Percentiles rank a stretch among this genome's conserved stretches.
Evolutionary conservation across 2,797 vertebrate species (phyloP).

Genomic region (Dromococcyx pavoninus): DNA sequence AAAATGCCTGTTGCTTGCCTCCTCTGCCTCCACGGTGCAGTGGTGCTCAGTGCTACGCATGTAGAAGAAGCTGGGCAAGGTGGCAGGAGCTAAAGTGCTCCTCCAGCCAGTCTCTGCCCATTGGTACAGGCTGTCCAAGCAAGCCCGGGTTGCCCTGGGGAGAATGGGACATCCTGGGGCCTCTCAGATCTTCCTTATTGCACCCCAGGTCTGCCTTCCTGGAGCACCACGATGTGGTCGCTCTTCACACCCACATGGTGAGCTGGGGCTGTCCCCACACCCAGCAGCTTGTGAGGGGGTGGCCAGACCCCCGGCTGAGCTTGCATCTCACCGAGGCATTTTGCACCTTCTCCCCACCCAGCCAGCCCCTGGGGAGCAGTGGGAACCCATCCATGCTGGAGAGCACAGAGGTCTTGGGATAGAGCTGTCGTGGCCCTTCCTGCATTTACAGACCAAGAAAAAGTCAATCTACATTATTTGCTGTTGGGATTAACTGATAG

Average conservation of each 20-base stretch:
- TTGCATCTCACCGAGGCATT: slow-evolving; percentile 29
- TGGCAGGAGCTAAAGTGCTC: not conserved
- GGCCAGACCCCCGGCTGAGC: not conserved
- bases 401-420: not conserved
- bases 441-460: not conserved
- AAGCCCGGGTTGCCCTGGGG: not conserved
- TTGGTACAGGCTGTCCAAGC: not conserved
- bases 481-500: slow-evolving; percentile 23
- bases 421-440: not conserved
- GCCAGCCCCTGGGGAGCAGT: not conserved
- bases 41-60: not conserved
- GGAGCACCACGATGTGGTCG: not conserved
- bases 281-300: not conserved
- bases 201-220: not conserved
- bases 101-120: not conserved
- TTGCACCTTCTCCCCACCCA: not conserved
- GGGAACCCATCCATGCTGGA: not conserved
- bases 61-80: not conserved
- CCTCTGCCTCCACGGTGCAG: not conserved
- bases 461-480: slow-evolving; percentile 34
- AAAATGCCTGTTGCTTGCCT: not conserved
- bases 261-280: not conserved
- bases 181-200: not conserved
- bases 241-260: not conserved
- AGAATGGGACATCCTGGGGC: not conserved